Evolutionary conservation across 1,140 invertebrate genomes (phyloP), one percentile per base, ranked within the genome.

Genomic region (Oryzaephilus surinamensis): DNA sequence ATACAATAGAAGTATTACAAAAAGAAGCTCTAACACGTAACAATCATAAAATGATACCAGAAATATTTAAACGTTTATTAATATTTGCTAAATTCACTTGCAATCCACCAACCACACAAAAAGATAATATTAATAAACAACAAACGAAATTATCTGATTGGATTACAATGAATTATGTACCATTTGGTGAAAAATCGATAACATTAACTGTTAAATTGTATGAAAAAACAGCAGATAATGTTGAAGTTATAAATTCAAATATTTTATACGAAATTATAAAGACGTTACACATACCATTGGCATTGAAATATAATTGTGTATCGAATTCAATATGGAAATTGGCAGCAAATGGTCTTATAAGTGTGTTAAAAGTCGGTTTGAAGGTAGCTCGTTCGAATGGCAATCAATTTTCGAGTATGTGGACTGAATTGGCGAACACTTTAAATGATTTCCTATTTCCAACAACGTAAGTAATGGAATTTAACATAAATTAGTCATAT

Each of bases 391-490:
- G 87, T 47, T 79, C 81, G 48, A 70, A 84, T 58, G 74, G 74
- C 0, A 72, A 79, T 33, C 67, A 76, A 24, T 85, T 85, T 60
- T 61, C 70, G 31, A 64, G 44, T 27, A 81, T 87, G 67, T 97
- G 94, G 94, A 71, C 77, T 19, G 80, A 84, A 49, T 67, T 98
- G 27, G 88, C 85, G 0, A 71, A 74, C 35, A 83, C 89, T 0
- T 64, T 97, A 8, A 89, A 97, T 55, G 81, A 90, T 28, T 97
- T 96, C 59, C 69, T 96, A 31, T 96, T 96, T 60, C 84, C 86
- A 15, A 77, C 73, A 52, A 79, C 70, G 76, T 80, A 63, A 57
- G 54, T 50, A 43, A 43, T 34, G 14, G 12, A 30, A 7, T 30
- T n/a, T 12, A 1, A 8, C 6, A 29, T 29, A 8, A 8, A 6